Base-by-base conservation (phyloP, 2,888 invertebrate species). In the Leucophenga montana region DNA sequence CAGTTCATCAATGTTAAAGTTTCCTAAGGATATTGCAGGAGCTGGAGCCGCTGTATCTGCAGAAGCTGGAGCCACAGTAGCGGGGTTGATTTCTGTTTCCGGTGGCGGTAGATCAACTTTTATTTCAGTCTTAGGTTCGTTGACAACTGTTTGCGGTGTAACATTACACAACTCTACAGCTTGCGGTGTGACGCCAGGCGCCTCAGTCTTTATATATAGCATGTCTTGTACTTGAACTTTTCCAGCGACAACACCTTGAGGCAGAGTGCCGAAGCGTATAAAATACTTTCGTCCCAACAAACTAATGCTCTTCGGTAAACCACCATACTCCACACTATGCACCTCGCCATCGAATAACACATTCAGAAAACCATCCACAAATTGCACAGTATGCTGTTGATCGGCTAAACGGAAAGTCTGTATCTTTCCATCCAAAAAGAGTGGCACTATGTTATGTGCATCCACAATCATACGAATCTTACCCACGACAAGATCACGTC, bases 401-500 rank as follows among this genome's bases (percentile, higher is more conserved):
- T 93, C 93, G 75, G 93, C 93, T 22, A 95, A 90, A 68, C 92
- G 91, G 83, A 96, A 94, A 85, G 92, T 93, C 87, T 97, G 97
- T 13, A 94, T 91, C 86, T 95, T 95, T 0, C 94, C 93, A 87
- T 97, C 96, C 61, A 97, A 89, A 87, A 94, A 97, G 0, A 96
- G 92, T 0, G 95, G 94, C 74, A 94, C 92, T 88, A 95, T 92
- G 67, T 92, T 92, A 68, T 92, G 92, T 0, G 95, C 96, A 87
- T 97, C 94, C 5, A 96, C 92, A 67, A 96, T 94, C 71, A 96
- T 90, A 86, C 94, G 94, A 70, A 96, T 94, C 89, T 95, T 95
- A 0, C 95, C 96, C 0, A 94, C 93, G 0, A 95, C 94, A 57
- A 97, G 90, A 87, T 97, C 97, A 14, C 92, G 93, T 33, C 96